phyloP scores from a whole-genome alignment of 2,797 vertebrate genomes.

The Diplodus sargus region DNA sequence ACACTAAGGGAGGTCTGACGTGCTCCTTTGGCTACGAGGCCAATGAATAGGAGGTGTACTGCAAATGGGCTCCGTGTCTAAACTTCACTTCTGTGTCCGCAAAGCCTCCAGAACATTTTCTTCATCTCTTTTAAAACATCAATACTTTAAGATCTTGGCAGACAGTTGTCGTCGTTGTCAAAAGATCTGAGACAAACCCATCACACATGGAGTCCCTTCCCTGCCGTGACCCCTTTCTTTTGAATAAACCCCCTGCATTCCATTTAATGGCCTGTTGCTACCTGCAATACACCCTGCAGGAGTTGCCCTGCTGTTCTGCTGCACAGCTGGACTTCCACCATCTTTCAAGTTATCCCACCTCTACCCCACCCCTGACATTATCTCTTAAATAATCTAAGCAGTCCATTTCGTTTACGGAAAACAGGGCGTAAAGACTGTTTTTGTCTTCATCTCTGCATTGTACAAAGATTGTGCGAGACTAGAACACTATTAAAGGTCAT shows the following conservation, averaged over 20 bases:
- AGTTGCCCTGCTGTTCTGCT: not conserved
- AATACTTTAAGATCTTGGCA: not conserved
- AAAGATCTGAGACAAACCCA: slow-evolving; percentile 1
- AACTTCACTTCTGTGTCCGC: too few relatives aligned
- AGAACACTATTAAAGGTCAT: not conserved
- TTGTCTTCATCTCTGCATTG: not conserved
- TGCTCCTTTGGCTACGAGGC: too few relatives aligned
- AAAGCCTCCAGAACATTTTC: not conserved
- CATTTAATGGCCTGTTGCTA: not conserved
- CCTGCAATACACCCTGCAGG: not conserved
- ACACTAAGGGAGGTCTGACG: not conserved
- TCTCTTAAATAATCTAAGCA: not conserved
- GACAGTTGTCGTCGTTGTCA: not conserved
- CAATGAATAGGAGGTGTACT: not conserved
- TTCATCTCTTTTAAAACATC: not conserved
- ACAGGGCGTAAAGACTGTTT: not conserved
- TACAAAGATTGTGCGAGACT: not conserved
- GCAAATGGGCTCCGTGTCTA: not conserved
- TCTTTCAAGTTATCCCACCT: not conserved
- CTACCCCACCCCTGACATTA: not conserved
- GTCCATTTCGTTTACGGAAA: not conserved
- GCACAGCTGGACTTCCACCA: slow-evolving; percentile 10
- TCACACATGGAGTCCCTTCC: not conserved
- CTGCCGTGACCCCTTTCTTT: not conserved
- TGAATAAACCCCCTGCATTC: not conserved